phyloP scores from a whole-genome alignment of 2,888 invertebrate genomes.

The Dynastes tityus region DNA sequence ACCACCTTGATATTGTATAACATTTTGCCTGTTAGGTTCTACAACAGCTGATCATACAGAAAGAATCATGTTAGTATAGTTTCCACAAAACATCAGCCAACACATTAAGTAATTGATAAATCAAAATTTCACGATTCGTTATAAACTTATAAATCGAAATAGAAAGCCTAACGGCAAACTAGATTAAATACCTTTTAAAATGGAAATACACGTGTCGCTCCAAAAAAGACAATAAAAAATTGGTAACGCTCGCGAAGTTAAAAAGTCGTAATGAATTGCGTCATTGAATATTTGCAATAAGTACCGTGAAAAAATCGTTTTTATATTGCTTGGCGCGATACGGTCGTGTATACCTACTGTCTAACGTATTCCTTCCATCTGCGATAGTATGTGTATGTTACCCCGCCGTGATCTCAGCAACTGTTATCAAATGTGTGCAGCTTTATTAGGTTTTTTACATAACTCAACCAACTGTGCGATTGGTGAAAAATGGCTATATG shows the following conservation, averaged over 20 bases:
- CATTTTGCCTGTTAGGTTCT: too few species aligned
- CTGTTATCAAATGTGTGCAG: conserved; percentile 10
- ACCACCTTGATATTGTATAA: too few species aligned
- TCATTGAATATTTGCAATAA: conserved; percentile 21
- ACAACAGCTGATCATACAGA: too few species aligned
- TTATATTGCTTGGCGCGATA: neutral
- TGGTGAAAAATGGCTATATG: neutral
- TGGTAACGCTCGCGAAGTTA: neutral
- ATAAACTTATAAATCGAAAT: neutral
- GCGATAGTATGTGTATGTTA: conserved; percentile 2
- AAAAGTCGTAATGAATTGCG: conserved; percentile 23
- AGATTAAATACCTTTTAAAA: neutral
- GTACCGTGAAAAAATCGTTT: conserved; percentile 1
- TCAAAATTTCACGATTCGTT: too few species aligned
- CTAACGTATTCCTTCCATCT: neutral
- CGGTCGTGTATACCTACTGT: neutral
- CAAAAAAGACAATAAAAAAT: neutral
- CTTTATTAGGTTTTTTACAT: conserved; percentile 13
- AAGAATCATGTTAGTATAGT: too few species aligned
- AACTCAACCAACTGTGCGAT: conserved; percentile 8
- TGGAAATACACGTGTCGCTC: neutral
- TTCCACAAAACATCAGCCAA: too few species aligned
- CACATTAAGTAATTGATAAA: too few species aligned
- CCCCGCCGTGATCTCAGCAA: neutral
- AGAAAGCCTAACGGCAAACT: neutral